Conservation (phyloP, 2,797 vertebrate species). For the Vespertilio murinus region DNA sequence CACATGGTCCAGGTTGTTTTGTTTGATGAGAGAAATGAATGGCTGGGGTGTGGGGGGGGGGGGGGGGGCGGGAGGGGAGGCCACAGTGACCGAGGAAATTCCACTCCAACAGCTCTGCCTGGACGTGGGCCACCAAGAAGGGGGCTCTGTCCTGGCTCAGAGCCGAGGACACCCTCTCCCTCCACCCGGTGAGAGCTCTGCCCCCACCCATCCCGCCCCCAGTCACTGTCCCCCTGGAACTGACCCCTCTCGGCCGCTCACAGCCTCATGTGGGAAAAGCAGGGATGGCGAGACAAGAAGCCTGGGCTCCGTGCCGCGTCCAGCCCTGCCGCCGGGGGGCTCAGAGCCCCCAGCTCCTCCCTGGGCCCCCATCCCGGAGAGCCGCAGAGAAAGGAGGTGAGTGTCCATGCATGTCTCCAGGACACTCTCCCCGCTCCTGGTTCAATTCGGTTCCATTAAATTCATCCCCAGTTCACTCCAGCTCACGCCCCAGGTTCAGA, state of each 20-base stretch:
- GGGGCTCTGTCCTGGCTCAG: neutral
- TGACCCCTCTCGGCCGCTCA: neutral
- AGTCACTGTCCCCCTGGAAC: neutral
- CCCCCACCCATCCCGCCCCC: too few species aligned
- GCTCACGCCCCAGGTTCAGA: neutral
- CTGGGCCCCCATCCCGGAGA: neutral
- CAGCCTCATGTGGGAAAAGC: neutral
- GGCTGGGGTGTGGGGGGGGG: rapidly evolving
- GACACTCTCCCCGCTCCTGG: neutral
- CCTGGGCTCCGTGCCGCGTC: neutral
- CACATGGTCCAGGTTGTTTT: neutral
- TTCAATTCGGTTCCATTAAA: neutral
- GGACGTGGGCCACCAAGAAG: neutral
- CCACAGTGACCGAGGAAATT: neutral
- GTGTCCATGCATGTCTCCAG: neutral
- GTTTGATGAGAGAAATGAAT: neutral
- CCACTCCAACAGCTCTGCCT: neutral
- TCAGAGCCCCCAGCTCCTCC: neutral
- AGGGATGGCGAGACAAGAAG: neutral
- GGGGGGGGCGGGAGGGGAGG: too few species aligned
- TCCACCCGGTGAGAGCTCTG: neutral
- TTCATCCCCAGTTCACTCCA: neutral
- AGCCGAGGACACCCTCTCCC: neutral
- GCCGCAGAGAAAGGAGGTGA: neutral
- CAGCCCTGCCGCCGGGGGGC: neutral